These are phyloP conservation scores for Pelecanoides urinatrix DNA, from an alignment of 2,113 vertebrate species.

Conservation along the genomic window DNA sequence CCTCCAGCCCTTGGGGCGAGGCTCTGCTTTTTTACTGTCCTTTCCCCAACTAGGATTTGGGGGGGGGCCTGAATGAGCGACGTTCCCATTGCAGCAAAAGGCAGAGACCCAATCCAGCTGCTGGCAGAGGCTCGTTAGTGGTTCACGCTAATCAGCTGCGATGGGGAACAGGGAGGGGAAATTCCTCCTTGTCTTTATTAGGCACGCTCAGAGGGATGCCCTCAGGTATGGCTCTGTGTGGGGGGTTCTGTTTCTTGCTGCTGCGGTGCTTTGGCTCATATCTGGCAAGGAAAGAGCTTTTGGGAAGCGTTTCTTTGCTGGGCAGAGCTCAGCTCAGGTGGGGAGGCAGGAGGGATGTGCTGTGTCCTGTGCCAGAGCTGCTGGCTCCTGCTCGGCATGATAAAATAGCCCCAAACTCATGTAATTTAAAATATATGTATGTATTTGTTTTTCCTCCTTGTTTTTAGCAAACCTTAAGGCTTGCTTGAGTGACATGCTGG, in stretches of 20 bases:
- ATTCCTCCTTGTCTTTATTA: background rate
- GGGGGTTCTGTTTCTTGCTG: background rate
- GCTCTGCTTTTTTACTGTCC: background rate
- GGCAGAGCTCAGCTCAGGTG: background rate
- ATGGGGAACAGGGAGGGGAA: background rate
- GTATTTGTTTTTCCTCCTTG: background rate
- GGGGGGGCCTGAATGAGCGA: fast-evolving
- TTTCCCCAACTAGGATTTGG: fast-evolving
- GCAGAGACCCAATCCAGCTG: background rate
- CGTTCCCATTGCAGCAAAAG: background rate
- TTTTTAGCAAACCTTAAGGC: background rate
- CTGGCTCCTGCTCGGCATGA: background rate
- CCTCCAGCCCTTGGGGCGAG: background rate
- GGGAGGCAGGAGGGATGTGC: background rate
- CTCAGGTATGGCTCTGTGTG: background rate
- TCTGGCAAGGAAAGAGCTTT: background rate
- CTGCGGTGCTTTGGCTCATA: fast-evolving
- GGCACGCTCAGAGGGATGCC: background rate
- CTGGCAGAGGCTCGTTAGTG: background rate
- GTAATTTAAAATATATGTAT: background rate
- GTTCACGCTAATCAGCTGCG: background rate
- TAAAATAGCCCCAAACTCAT: background rate
- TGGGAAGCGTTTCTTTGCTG: background rate
- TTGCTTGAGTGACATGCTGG: background rate
- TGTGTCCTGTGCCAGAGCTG: background rate